These are phyloP conservation scores for Ditylenchus dipsaci DNA, from an alignment of 1,140 invertebrate genomes.

Conservation along the genomic window DNA sequence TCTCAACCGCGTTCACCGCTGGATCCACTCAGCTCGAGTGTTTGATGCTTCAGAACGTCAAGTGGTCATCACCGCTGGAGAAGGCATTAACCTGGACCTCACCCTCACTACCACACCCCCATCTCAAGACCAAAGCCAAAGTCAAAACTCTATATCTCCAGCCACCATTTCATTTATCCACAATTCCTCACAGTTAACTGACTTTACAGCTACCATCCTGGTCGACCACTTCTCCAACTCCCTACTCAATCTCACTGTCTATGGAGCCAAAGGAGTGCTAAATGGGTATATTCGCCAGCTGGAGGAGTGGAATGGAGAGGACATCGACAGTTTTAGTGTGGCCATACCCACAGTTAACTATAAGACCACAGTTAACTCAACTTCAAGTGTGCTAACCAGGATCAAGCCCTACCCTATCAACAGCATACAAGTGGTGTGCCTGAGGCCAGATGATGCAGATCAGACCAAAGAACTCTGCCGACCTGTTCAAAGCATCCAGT, in stretches of 20 bases:
- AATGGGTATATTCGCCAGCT: conserved; percentile 27
- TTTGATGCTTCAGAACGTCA: conserved; percentile 34
- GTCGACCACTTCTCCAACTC: conserved; percentile 45
- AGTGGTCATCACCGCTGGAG: conserved; percentile 28
- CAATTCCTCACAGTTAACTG: conserved; percentile 37
- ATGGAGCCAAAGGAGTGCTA: conserved; percentile 30
- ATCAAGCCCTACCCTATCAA: conserved; percentile 20
- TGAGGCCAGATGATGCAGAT: conserved; percentile 35
- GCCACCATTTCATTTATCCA: conserved; percentile 30
- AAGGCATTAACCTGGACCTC: conserved; percentile 38
- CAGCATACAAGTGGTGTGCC: conserved; percentile 12
- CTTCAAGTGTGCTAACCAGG: not conserved
- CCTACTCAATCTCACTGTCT: conserved; percentile 42
- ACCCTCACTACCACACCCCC: conserved; percentile 17
- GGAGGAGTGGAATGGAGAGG: conserved; percentile 7
- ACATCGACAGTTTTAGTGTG: conserved; percentile 29
- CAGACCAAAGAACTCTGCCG: conserved; percentile 30
- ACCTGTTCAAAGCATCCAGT: conserved; percentile 32
- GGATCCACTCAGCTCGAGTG: conserved; percentile 36
- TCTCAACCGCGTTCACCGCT: conserved; percentile 20
- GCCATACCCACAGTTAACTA: conserved; percentile 13
- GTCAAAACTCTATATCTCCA: not conserved
- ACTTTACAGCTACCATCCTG: conserved; percentile 35
- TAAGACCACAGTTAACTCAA: not conserved
- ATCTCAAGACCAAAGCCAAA: not conserved